Evolutionary conservation across 1,140 invertebrate species (phyloP).

Genomic region (Hyphantria cunea): DNA sequence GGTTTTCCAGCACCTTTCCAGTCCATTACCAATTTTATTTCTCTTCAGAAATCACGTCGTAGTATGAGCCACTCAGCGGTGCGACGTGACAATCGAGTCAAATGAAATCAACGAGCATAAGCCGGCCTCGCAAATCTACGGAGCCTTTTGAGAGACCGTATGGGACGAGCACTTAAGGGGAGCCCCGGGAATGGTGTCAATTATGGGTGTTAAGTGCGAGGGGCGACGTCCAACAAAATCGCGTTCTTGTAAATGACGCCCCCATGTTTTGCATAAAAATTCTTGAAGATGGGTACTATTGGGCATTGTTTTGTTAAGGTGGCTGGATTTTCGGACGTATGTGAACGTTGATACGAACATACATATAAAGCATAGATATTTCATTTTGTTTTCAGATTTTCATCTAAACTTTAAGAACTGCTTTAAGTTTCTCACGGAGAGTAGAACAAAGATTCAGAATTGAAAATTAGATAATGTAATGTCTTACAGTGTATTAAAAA

Average conservation of each 20-base stretch:
- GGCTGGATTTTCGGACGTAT: not conserved
- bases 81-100: constrained; percentile 73
- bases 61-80: constrained; percentile 57
- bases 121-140: constrained; percentile 68
- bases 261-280: constrained; percentile 28
- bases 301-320: constrained; percentile 1
- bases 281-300: constrained; percentile 15
- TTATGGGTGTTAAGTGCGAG: constrained; percentile 74
- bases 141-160: constrained; percentile 62
- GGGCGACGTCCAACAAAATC: constrained; percentile 31
- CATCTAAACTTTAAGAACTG: too few relatives aligned
- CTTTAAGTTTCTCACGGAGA: too few relatives aligned
- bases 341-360: too few relatives aligned
- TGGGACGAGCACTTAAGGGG: constrained; percentile 73
- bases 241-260: constrained; percentile 34
- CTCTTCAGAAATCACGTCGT: constrained; percentile 68
- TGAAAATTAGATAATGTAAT: too few relatives aligned
- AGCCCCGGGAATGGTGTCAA: constrained; percentile 71
- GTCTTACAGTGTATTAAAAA: too few relatives aligned
- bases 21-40: constrained; percentile 79
- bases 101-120: constrained; percentile 77
- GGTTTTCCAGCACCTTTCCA: constrained; percentile 56
- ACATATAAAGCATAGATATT: too few relatives aligned
- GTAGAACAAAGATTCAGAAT: too few relatives aligned
- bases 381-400: too few relatives aligned